These are phyloP conservation scores for Agriopis marginaria DNA, from an alignment of 2,888 invertebrate species.

Conservation along the genomic window DNA sequence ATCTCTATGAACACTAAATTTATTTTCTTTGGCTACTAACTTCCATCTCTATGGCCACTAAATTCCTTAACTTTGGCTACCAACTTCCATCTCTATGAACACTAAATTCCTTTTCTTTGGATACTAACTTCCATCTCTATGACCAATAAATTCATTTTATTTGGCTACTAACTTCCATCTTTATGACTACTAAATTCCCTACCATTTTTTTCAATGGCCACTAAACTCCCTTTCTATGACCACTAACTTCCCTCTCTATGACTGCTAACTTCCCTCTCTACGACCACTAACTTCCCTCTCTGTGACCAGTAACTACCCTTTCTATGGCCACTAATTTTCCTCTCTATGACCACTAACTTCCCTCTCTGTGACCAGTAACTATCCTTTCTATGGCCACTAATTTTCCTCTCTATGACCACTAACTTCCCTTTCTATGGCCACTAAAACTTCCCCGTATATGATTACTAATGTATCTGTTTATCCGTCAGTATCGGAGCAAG, in stretches of 20 bases:
- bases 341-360: neutral
- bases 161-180: neutral
- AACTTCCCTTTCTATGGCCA: neutral
- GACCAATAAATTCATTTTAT: neutral
- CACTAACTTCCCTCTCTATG: neutral
- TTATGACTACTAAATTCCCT: too few species aligned
- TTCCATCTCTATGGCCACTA: neutral
- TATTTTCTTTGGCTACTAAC: neutral
- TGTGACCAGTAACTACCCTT: neutral
- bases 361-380: neutral
- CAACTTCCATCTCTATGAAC: neutral
- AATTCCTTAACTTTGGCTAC: too few species aligned
- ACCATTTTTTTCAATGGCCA: neutral
- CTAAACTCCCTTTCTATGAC: neutral
- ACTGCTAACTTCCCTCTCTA: neutral
- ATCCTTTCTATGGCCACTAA: neutral
- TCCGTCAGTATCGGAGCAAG: slow-evolving; percentile 86
- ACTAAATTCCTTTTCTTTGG: neutral
- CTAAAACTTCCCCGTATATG: neutral
- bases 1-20: neutral
- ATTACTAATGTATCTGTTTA: neutral
- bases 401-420: neutral
- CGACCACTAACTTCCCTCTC: neutral
- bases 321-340: neutral
- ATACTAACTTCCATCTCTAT: neutral